Evolutionary conservation across 2,797 vertebrate genomes (phyloP), one percentile per base, ranked within the genome.

Genomic region (Chaetodon trifasciatus): DNA sequence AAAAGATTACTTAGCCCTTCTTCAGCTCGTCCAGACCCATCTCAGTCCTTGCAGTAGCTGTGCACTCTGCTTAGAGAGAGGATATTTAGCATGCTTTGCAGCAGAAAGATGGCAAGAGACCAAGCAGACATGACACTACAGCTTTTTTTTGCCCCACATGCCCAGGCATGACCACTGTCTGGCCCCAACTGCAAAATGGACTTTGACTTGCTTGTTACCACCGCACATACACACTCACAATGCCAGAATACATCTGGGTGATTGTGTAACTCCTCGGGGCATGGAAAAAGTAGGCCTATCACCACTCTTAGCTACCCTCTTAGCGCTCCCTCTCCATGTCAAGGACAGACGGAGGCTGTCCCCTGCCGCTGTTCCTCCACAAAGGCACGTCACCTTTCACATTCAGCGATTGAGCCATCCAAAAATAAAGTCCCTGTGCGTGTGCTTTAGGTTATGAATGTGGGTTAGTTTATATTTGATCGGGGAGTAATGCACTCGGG

Each of bases 231-330:
- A 76, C 10, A 70, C 47, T 80, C 65, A 61, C 32, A 5, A 60
- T 83, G 78, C 84, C 79, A 88, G 88, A 91, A 90, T 89, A 77
- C 79, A 85, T 89, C 79, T 81, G 67, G 50, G 52, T 87, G 81
- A 81, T 90, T 92, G 85, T 86, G 73, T 89, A 91, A 91, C 60
- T 88, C 83, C 86, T 81, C 42, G 2, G 79, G 89, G 86, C 76
- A 72, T 71, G 46, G 66, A 65, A 53, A 80, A 88, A 83, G 61
- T 73, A 83, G 88, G 81, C 40, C 81, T 79, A 71, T 85, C 74
- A 63, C 77, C 53, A 65, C 87, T 83, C 81, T 85, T 71, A 50
- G 83, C 74, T 40, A 12, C 65, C 65, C 81, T 63, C 76, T 46
- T 39, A 56, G 49, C 23, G 0, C 21, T 19, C n/a, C 62, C 65